Conservation (phyloP, 2,113 vertebrate species). For the Tympanuchus pallidicinctus region DNA sequence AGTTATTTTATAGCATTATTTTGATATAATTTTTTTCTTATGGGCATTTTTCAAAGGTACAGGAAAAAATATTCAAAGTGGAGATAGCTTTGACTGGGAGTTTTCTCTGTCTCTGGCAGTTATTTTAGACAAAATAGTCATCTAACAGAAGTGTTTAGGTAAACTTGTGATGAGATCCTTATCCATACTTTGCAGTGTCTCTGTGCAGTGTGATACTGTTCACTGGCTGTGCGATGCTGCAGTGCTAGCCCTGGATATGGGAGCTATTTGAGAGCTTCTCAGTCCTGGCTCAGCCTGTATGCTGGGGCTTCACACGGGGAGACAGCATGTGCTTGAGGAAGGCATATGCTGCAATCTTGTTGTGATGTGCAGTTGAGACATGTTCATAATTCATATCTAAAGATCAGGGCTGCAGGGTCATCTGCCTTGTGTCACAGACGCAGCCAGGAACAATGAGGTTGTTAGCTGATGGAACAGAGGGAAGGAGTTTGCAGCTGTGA, state of each 20-base stretch:
- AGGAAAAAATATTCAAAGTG: not conserved
- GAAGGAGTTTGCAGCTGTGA: not conserved
- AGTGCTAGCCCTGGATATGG: not conserved
- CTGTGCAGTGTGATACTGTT: accelerated
- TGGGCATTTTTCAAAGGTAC: not conserved
- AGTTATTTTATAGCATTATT: not conserved
- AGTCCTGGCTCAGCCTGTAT: accelerated
- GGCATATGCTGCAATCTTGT: accelerated
- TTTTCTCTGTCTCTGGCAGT: not conserved
- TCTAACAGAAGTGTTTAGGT: not conserved
- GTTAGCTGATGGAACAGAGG: not conserved
- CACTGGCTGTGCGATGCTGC: accelerated
- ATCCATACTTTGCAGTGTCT: accelerated
- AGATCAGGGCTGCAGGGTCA: not conserved
- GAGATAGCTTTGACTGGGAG: not conserved
- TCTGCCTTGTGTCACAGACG: not conserved
- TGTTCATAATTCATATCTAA: accelerated
- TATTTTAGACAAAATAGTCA: not conserved
- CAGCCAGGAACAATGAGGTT: not conserved
- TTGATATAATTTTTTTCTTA: not conserved
- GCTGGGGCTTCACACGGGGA: not conserved
- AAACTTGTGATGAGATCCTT: not conserved
- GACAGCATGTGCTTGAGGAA: not conserved
- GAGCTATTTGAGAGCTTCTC: not conserved
- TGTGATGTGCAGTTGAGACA: not conserved